phyloP scores from a whole-genome alignment of 2,797 vertebrate species.

The Pelobates cultripes region DNA sequence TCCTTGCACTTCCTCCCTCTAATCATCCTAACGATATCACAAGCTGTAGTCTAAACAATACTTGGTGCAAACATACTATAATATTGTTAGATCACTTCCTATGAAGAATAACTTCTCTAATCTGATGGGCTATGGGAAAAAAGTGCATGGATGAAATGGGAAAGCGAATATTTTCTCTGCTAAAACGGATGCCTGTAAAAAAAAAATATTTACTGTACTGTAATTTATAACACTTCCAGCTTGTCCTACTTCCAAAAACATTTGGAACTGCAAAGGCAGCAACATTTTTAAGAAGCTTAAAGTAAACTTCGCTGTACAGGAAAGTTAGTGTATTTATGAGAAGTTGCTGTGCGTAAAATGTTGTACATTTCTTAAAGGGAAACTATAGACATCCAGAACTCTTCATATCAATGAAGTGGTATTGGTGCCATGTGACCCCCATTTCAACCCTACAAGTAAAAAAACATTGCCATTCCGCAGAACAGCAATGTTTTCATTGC shows the following conservation, averaged over 20 bases:
- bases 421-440: no score
- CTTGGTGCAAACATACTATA: slow-evolving; percentile 59
- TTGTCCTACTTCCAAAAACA: not conserved
- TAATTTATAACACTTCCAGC: not conserved
- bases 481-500: no score
- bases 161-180: slow-evolving; percentile 32
- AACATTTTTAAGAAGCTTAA: not conserved
- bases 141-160: not conserved
- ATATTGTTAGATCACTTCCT: slow-evolving; percentile 68
- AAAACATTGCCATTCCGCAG: no score
- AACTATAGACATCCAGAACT: no score
- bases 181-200: slow-evolving; percentile 2
- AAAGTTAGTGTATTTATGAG: no score
- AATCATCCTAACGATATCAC: slow-evolving; percentile 55
- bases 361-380: no score
- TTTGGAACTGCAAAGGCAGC: not conserved
- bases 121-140: slow-evolving; percentile 49
- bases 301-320: no score
- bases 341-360: no score
- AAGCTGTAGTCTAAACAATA: slow-evolving; percentile 64
- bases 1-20: slow-evolving; percentile 27
- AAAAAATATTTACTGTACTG: slow-evolving; percentile 5
- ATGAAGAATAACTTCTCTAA: slow-evolving; percentile 59
- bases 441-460: no score
- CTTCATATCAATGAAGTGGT: no score